A percentile compares a stretch with the other conserved stretches of the same genome.
phyloP scores from a whole-genome alignment of 1,140 invertebrate species.

The Leptinotarsa texana region DNA sequence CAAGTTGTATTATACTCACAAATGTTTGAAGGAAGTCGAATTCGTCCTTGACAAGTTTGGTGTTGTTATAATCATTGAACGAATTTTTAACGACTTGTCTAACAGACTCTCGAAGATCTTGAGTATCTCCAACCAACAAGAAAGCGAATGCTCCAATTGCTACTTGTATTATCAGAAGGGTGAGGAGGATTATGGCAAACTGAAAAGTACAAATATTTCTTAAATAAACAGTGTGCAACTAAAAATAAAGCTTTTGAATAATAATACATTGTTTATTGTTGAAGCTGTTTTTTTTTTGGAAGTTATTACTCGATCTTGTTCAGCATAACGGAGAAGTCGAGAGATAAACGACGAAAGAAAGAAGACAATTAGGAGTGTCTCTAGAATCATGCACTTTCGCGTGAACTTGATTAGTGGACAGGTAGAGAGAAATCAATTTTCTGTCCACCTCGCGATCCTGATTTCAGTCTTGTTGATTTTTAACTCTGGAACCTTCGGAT shows the following conservation, averaged over 20 bases:
- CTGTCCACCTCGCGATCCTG: too few species aligned
- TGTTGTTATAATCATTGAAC: slow-evolving; percentile 55
- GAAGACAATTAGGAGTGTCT: too few species aligned
- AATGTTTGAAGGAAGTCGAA: slow-evolving; percentile 57
- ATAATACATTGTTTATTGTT: neutral
- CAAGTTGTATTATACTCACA: slow-evolving; percentile 18
- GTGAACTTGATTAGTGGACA: too few species aligned
- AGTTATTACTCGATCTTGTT: too few species aligned
- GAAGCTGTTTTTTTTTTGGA: neutral
- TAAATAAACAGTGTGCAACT: neutral
- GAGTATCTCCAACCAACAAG: slow-evolving; percentile 38
- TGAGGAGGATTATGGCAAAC: slow-evolving; percentile 57
- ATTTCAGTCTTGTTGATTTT: too few species aligned
- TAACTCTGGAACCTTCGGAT: too few species aligned
- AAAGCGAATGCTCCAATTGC: slow-evolving; percentile 55
- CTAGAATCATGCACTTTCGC: too few species aligned
- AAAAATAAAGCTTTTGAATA: too few species aligned
- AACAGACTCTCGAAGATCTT: slow-evolving; percentile 34
- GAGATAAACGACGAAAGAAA: too few species aligned
- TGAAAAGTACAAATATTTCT: slow-evolving; percentile 38
- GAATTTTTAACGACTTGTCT: slow-evolving; percentile 43
- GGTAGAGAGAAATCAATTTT: too few species aligned
- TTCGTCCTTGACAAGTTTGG: slow-evolving; percentile 43
- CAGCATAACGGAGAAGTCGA: too few species aligned
- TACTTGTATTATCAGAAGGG: slow-evolving; percentile 57